Percentiles rank a stretch among this genome's conserved stretches.
phyloP scores from a whole-genome alignment of 1,140 invertebrate genomes.

The Meloidogyne exigua region DNA sequence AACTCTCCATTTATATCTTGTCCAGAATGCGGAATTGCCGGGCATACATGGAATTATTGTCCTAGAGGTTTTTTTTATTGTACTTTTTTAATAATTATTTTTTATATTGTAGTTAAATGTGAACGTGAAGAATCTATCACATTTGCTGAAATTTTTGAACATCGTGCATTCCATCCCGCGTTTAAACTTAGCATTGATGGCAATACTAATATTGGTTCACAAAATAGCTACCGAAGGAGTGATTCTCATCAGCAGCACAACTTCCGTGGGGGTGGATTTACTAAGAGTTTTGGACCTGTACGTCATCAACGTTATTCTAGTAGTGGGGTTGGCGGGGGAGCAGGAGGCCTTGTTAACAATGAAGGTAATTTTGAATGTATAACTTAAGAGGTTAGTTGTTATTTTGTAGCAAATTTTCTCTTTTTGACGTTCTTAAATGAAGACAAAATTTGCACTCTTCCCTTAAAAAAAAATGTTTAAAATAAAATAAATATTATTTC shows the following conservation, averaged over 20 bases:
- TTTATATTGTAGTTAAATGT: too few species aligned
- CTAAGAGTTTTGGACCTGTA: background rate
- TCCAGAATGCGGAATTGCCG: background rate
- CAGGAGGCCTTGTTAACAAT: background rate
- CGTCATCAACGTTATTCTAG: slow-evolving; percentile 4
- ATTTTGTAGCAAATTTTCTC: too few species aligned
- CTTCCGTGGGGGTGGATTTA: background rate
- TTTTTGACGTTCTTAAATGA: too few species aligned
- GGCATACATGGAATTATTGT: background rate
- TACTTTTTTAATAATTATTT: too few species aligned
- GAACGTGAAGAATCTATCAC: background rate
- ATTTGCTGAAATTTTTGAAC: background rate
- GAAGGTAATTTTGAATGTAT: background rate
- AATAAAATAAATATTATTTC: background rate
- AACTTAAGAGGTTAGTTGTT: too few species aligned
- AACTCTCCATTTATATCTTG: background rate
- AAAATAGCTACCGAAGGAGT: background rate
- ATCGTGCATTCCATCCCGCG: background rate
- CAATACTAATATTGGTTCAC: background rate
- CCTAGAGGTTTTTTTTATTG: background rate
- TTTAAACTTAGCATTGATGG: background rate
- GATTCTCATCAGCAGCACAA: background rate
- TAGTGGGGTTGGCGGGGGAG: background rate
- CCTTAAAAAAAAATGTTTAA: too few species aligned
- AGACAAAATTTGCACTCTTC: too few species aligned